Base-by-base conservation (phyloP, 2,888 invertebrate species). In the Trissolcus brochymenae region DNA sequence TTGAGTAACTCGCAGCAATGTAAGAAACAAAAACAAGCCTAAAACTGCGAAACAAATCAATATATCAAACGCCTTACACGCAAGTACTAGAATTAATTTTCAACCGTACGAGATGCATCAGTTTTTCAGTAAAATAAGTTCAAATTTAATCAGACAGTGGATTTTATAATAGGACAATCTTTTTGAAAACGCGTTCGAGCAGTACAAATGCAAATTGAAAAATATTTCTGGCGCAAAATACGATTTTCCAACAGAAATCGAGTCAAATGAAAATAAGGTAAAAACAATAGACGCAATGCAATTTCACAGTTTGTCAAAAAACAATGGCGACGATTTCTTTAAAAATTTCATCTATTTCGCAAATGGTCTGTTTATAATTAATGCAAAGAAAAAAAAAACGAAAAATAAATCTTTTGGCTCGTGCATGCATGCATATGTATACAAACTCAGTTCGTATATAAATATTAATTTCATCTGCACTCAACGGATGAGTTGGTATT, bases 381-480 rank as follows among this genome's bases (percentile, higher is more conserved):
- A 76, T 71, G 55, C 71, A 53, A 60, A 6, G 46, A n/a, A 46
- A 4, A 17, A 17, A 17, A 50, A 19, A 64, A 53, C 61, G n/a
- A n/a, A n/a, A n/a, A n/a, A n/a, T n/a, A n/a, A 61, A 60, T 70
- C 64, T 50, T 73, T 72, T 76, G 50, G 57, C 64, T 61, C 41
- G 64, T 56, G 49, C 65, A 57, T 35, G 51, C 65, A 76, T 75
- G 78, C 78, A 79, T 79, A 79, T 76, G 78, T 75, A 79, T 79
- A 76, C 56, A 72, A 76, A 70, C 65, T 43, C 67, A 13, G 70
- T 62, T 64, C 54, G 70, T 79, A 60, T 76, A 76, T 79, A 73
- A 76, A 76, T 79, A 79, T 79, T 79, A 79, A 79, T 79, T 79
- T 74, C 72, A 79, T 76, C 79, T 62, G 68, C 73, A 64, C 76